Conservation (phyloP, 1,140 invertebrate species). For the Aporrectodea caliginosa region DNA sequence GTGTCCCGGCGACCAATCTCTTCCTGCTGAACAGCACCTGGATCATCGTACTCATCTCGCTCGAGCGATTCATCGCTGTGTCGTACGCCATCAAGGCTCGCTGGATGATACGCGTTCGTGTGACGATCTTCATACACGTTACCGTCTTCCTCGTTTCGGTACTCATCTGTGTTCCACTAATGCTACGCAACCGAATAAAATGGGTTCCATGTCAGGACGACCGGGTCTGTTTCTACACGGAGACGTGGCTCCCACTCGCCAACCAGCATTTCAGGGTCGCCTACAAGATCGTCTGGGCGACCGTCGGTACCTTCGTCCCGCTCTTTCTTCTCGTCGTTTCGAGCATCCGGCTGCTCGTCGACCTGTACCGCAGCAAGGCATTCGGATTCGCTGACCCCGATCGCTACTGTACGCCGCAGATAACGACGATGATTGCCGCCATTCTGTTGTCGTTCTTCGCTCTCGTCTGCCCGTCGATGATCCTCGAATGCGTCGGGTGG, state of each 20-base stretch:
- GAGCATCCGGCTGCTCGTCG: conserved; percentile 28
- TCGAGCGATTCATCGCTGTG: conserved; percentile 12
- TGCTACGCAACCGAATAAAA: background rate
- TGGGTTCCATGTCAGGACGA: background rate
- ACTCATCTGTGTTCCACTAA: conserved; percentile 9
- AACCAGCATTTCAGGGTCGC: background rate
- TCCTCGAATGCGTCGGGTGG: conserved; percentile 11
- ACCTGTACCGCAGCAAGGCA: conserved; percentile 1
- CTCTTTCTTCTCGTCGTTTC: conserved; percentile 20
- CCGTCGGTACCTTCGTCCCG: conserved; percentile 25
- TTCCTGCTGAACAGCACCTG: conserved; percentile 33
- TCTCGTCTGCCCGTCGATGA: conserved; percentile 31
- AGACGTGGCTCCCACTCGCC: background rate
- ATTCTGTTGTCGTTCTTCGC: conserved; percentile 25
- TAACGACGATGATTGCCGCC: conserved; percentile 18
- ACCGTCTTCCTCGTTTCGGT: background rate
- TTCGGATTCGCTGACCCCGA: conserved; percentile 1
- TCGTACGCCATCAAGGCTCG: background rate
- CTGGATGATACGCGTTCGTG: too few species aligned
- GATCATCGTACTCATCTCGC: conserved; percentile 12
- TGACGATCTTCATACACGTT: background rate
- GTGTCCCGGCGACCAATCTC: conserved; percentile 11
- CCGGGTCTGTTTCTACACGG: background rate
- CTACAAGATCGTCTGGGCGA: conserved; percentile 20
- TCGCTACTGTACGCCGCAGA: conserved; percentile 4